Evolutionary conservation across 2,113 vertebrate genomes (phyloP).

Genomic region (Sinocyclocheilus rhinocerous): DNA sequence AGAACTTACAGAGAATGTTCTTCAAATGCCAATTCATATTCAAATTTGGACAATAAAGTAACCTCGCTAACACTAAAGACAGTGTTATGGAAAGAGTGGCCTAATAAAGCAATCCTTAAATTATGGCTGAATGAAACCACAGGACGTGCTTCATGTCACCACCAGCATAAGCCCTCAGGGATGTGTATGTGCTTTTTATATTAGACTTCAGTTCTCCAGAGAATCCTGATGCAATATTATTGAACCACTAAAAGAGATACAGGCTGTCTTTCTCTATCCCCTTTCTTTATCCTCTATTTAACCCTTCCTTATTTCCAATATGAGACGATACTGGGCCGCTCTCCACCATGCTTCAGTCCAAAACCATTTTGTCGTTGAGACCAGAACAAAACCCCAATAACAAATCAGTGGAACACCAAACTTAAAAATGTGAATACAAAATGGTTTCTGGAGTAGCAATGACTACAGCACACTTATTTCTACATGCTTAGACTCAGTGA

Average conservation of each 20-base stretch:
- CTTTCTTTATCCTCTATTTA: background rate
- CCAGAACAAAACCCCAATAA: background rate
- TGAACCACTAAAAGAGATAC: too few species aligned
- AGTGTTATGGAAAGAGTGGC: background rate
- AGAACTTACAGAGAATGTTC: too few species aligned
- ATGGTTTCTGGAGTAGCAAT: background rate
- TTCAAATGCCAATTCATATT: background rate
- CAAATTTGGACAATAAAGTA: background rate
- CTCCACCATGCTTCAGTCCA: background rate
- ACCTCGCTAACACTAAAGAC: constrained; percentile 13
- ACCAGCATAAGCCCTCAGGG: too few species aligned
- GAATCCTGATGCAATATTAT: too few species aligned
- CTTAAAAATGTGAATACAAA: background rate
- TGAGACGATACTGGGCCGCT: background rate
- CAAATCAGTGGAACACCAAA: background rate
- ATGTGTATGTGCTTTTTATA: background rate
- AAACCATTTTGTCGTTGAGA: background rate
- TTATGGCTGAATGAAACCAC: too few species aligned
- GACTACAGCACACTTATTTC: background rate
- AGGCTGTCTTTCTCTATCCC: too few species aligned
- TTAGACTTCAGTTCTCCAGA: background rate
- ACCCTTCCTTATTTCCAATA: background rate
- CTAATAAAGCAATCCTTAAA: background rate
- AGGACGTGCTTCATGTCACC: too few species aligned
- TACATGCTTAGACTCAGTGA: constrained; percentile 5